A percentile compares a stretch with the other conserved stretches of the same genome.
Evolutionary conservation across 1,140 invertebrate genomes (phyloP).

Genomic region (Solenopsis invicta): DNA sequence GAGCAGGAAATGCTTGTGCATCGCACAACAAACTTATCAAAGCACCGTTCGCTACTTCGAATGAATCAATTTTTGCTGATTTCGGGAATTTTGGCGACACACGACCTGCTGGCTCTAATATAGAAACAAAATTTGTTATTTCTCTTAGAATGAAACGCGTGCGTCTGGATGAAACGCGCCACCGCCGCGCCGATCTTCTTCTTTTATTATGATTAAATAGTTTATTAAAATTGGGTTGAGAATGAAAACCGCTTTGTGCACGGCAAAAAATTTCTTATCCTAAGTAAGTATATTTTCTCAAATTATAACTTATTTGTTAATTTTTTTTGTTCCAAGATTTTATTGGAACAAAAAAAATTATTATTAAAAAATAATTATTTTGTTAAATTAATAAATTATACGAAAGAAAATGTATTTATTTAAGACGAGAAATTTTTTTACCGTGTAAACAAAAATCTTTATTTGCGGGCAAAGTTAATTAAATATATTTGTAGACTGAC

Average conservation of each 20-base stretch:
- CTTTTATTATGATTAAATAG: not conserved
- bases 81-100: conserved; percentile 88
- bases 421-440: no score
- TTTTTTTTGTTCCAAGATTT: no score
- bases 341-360: no score
- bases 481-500: conserved; percentile 67
- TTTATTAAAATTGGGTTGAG: not conserved
- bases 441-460: no score
- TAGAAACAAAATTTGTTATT: conserved; percentile 53
- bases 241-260: not conserved
- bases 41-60: conserved; percentile 68
- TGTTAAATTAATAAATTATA: no score
- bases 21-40: conserved; percentile 89
- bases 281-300: no score
- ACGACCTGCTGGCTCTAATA: conserved; percentile 88
- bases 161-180: conserved; percentile 41
- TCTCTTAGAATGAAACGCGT: not conserved
- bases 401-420: no score
- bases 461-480: not conserved
- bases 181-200: conserved; percentile 35
- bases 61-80: conserved; percentile 81
- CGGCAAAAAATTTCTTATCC: no score
- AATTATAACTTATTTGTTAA: no score
- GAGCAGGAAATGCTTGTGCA: conserved; percentile 89
- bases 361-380: no score